Conservation (phyloP, 2,888 invertebrate species). For the Tetragonula carbonaria region DNA sequence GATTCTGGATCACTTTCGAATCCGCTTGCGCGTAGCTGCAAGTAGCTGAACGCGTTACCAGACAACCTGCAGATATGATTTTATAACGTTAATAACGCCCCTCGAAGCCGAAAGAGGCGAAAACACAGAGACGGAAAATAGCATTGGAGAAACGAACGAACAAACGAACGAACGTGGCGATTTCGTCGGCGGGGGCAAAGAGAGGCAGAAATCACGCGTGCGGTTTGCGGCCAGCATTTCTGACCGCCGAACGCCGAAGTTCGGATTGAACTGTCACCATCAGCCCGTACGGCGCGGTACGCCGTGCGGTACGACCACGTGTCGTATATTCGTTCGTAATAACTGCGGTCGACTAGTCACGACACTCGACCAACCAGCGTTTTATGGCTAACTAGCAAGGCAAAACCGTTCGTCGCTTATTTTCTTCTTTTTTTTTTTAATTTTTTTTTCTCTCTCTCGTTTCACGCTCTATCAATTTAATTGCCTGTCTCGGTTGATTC, state of each 20-base stretch:
- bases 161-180: conserved; percentile 15
- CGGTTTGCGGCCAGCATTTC: conserved; percentile 82
- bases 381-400: conserved; percentile 65
- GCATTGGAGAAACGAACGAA: conserved; percentile 27
- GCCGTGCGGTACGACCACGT: conserved; percentile 70
- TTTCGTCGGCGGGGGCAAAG: conserved; percentile 65
- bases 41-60: no score
- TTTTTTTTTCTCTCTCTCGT: background rate
- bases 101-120: background rate
- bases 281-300: conserved; percentile 76
- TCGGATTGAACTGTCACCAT: conserved; percentile 84
- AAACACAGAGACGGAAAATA: conserved; percentile 26
- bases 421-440: background rate
- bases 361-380: conserved; percentile 75
- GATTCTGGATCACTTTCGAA: background rate
- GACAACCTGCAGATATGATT: background rate
- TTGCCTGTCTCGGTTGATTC: conserved; percentile 1
- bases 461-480: conserved; percentile 15
- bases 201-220: conserved; percentile 82
- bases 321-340: conserved; percentile 80
- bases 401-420: conserved; percentile 24
- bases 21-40: background rate
- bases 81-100: background rate
- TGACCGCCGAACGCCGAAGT: conserved; percentile 83
- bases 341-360: conserved; percentile 78